These are phyloP conservation scores for Lepus europaeus DNA, from an alignment of 2,113 vertebrate genomes.

Conservation along the genomic window DNA sequence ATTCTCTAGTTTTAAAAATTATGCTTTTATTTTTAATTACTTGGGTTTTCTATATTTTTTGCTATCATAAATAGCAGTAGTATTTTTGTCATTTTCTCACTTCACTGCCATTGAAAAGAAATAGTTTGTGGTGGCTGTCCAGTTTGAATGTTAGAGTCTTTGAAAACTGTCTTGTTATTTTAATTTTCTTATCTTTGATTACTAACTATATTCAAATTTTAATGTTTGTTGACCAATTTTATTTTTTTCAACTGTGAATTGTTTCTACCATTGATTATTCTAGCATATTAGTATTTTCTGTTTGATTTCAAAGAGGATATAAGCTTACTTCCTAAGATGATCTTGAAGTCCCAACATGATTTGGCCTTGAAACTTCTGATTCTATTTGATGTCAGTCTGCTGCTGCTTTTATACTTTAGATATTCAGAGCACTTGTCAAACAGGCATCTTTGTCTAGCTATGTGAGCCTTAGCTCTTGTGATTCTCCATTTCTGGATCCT, in stretches of 20 bases:
- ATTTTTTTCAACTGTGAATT: constrained; percentile 43
- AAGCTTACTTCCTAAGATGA: not conserved
- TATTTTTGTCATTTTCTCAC: not conserved
- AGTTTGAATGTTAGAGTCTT: constrained; percentile 16
- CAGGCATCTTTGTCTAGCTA: not conserved
- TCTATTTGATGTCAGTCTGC: not conserved
- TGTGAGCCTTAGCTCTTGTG: not conserved
- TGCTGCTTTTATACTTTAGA: not conserved
- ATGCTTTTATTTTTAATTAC: not conserved
- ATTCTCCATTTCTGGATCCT: not conserved
- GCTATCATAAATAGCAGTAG: not conserved
- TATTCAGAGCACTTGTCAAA: not conserved
- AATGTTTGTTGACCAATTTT: not conserved
- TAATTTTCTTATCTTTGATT: constrained; percentile 35
- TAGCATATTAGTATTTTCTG: not conserved
- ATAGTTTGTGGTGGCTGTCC: not conserved
- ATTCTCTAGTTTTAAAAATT: constrained; percentile 25
- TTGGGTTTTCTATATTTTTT: not conserved
- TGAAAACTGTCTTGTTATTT: not conserved
- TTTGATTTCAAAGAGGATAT: not conserved
- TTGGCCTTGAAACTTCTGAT: not conserved
- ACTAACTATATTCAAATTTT: constrained; percentile 8
- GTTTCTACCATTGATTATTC: constrained; percentile 39
- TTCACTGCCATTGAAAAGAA: not conserved
- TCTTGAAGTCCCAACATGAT: not conserved